A percentile compares a stretch with the other conserved stretches of the same genome.
Evolutionary conservation across 2,113 vertebrate species (phyloP).

Genomic region (Microtus montanus): DNA sequence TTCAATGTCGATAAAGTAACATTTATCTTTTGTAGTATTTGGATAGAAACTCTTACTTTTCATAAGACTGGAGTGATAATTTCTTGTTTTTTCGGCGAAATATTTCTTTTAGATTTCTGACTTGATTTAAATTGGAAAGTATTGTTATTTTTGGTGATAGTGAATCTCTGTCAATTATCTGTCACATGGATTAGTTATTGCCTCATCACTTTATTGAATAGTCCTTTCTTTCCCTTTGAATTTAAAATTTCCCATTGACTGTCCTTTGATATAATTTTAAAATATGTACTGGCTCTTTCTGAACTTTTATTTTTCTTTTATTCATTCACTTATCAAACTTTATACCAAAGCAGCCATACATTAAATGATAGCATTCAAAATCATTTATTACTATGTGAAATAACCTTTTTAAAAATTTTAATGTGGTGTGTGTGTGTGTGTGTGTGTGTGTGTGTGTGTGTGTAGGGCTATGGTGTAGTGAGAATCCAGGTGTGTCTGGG

Average conservation of each 20-base stretch:
- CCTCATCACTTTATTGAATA: not conserved
- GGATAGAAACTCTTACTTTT: not conserved
- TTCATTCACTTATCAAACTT: not conserved
- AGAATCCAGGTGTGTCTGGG: too few species aligned
- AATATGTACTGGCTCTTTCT: not conserved
- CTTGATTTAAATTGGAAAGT: not conserved
- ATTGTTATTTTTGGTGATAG: not conserved
- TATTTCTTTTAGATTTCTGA: slow-evolving; percentile 11
- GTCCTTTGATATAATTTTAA: not conserved
- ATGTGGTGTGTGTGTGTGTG: too few species aligned
- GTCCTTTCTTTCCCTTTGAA: not conserved
- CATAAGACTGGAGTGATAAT: not conserved
- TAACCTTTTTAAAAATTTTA: not conserved
- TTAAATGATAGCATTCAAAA: not conserved
- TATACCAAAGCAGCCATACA: not conserved
- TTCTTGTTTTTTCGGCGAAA: slow-evolving; percentile 27
- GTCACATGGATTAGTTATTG: not conserved
- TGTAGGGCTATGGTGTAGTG: not conserved
- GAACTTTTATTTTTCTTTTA: not conserved
- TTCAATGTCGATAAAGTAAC: not conserved
- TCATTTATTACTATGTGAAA: not conserved
- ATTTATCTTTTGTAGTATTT: slow-evolving; percentile 12
- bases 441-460: too few species aligned
- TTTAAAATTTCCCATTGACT: not conserved
- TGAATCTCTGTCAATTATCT: not conserved